phyloP scores from a whole-genome alignment of 1,140 invertebrate genomes.

The Aphidius gifuensis region DNA sequence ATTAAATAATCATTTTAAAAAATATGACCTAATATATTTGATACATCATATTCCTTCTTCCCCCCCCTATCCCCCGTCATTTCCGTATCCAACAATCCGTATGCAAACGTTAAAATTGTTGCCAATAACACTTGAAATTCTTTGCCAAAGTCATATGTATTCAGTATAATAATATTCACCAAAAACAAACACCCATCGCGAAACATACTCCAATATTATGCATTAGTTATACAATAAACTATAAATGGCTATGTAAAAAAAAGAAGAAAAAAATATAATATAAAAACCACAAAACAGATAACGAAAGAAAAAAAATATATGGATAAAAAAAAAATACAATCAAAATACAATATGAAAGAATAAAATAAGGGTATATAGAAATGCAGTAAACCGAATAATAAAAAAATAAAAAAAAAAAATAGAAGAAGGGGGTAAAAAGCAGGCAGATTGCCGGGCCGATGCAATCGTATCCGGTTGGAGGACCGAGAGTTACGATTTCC shows the following conservation, averaged over 20 bases:
- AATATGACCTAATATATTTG: too few relatives aligned
- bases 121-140: constrained; percentile 3
- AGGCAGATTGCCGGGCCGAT: constrained; percentile 11
- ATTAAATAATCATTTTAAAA: too few relatives aligned
- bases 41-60: too few relatives aligned
- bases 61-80: background rate
- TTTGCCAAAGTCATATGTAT: constrained; percentile 9
- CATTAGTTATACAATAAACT: constrained; percentile 8
- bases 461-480: constrained; percentile 5
- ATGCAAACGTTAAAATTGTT: constrained; percentile 11
- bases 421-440: background rate
- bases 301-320: constrained; percentile 4
- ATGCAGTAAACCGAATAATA: too few relatives aligned
- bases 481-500: constrained; percentile 11
- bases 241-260: background rate
- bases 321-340: background rate
- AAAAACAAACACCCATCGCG: background rate
- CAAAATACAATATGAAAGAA: too few relatives aligned
- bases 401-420: too few relatives aligned
- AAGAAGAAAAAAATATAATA: background rate
- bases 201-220: constrained; percentile 1
- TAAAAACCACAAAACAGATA: background rate
- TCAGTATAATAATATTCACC: background rate
- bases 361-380: too few relatives aligned
- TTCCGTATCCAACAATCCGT: background rate